Evolutionary conservation across 2,113 vertebrate species (phyloP), one percentile per base, ranked within the genome.

Genomic region (Atrichornis clamosus): DNA sequence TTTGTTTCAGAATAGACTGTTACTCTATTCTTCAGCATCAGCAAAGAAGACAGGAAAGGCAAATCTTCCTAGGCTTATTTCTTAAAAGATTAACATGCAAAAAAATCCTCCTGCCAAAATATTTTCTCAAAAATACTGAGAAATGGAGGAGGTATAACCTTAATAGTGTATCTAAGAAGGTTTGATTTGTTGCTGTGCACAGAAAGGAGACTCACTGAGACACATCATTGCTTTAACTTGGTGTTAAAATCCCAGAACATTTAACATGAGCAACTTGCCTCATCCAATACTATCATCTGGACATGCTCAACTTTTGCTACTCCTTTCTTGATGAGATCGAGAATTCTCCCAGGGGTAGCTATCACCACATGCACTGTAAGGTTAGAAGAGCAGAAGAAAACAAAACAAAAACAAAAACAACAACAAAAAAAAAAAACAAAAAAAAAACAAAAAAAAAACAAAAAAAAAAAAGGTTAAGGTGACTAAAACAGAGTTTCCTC

Each of bases 281-380:
- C 99, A 98, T 99, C 99, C 97, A 99, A 96, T 89, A 99, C 99
- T 49, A 99, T 98, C 99, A 99, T 99, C 98, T 99, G 99, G 97
- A 99, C 99, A 95, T 99, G 98, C 97, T 98, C 98, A 92, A 99
- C 99, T 98, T 99, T 99, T 93, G 99, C 99, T 97, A 99, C 99
- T 95, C 99, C 99, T 98, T 99, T 99, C 97, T 99, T 99, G 97
- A 99, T 99, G 94, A 99, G 99, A 98, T 99, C 99, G 96, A 99
- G 98, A 97, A 99, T 99, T 97, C 99, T 99, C 93, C 99, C 99
- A 94, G 99, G 99, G 69, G 99, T 99, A 89, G 99, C 99, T 77
- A 99, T 99, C 89, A 99, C 98, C 97, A 99, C 99, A 55, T 99
- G 99, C 87, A 99, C 99, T 99, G 97, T 7, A 96, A 94, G 89